Base-by-base conservation (phyloP, 2,113 vertebrate genomes). In the Esox niger region DNA sequence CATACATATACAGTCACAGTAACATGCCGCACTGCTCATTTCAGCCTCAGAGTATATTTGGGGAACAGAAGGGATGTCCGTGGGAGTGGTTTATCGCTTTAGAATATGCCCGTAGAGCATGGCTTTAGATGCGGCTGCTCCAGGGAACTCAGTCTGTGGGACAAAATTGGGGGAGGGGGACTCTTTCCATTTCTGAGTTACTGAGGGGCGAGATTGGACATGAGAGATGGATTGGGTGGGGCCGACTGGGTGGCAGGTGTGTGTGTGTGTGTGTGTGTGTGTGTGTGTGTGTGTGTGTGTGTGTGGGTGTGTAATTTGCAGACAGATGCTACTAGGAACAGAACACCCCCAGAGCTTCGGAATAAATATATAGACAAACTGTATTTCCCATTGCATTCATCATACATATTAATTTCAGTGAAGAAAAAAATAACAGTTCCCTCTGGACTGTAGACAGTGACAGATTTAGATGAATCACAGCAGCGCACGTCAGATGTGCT, bases 251-350 rank as follows among this genome's bases (percentile, higher is more conserved):
- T 29, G 55, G 55, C 25, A 23, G 3, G 55, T 27, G 55, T 57
- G 55, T 56, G 54, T 56, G 25, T 27, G 23, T 56, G 54, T 60
- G 9, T 32, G 47, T 21, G 8, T 52, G 47, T 52, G 6, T 52
- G 47, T 52, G 47, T 21, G 47, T 46, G 43, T 46, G 35, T 11
- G 35, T 38, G 35, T 38, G 35, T 38, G 35, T 52, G 47, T 52
- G 47, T 21, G 47, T 9, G n/a, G 7, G n/a, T 52, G n/a, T 52
- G 47, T 21, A 52, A 20, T 52, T 21, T 52, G n/a, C 62, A 59
- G 66, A 64, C 60, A 74, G 66, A 69, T 74, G 72, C 58, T 64
- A 56, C 38, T 43, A 15, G 61, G 68, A 69, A 61, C 43, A 43
- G 66, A 29, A 59, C 31, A 69, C 23, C 49, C 66, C 25, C 66